Evolutionary conservation across 2,797 vertebrate species (phyloP).

Genomic region (Hybognathus amarus): DNA sequence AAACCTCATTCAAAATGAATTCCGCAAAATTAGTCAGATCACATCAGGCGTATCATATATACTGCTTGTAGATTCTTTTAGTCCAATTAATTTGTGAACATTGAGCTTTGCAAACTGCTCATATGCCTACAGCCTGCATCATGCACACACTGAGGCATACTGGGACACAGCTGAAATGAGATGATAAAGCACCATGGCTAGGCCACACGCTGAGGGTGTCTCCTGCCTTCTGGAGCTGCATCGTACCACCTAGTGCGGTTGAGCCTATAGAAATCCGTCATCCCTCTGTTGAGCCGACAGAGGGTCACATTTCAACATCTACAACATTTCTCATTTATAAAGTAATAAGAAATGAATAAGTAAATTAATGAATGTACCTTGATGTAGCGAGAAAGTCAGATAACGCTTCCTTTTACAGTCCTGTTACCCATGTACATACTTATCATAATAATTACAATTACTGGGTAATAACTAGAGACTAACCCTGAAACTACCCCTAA

Average conservation of each 20-base stretch:
- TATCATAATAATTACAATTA: too few relatives aligned
- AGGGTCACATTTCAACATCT: conserved; percentile 28
- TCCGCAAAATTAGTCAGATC: conserved; percentile 1
- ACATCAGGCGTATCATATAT: not conserved
- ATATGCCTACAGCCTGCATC: conserved; percentile 5
- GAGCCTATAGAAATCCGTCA: conserved; percentile 47
- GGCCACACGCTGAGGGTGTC: conserved; percentile 47
- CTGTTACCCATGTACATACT: too few relatives aligned
- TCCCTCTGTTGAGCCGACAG: conserved; percentile 1
- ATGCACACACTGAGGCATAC: conserved; percentile 3
- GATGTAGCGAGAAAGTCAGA: conserved; percentile 10
- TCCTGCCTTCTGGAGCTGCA: conserved; percentile 46
- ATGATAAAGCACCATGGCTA: conserved; percentile 38
- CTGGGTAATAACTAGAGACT: too few relatives aligned
- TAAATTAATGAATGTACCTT: conserved; percentile 27
- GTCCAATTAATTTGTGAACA: conserved; percentile 2
- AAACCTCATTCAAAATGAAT: not conserved
- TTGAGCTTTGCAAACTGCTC: not conserved
- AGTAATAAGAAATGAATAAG: conserved; percentile 32
- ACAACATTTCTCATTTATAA: conserved; percentile 25
- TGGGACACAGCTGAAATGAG: conserved; percentile 17
- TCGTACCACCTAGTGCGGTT: conserved; percentile 8
- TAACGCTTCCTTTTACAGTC: too few relatives aligned
- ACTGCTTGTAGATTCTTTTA: not conserved
- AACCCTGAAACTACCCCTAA: too few relatives aligned